phyloP scores from a whole-genome alignment of 2,113 vertebrate genomes.

The Pachyramphus minor region DNA sequence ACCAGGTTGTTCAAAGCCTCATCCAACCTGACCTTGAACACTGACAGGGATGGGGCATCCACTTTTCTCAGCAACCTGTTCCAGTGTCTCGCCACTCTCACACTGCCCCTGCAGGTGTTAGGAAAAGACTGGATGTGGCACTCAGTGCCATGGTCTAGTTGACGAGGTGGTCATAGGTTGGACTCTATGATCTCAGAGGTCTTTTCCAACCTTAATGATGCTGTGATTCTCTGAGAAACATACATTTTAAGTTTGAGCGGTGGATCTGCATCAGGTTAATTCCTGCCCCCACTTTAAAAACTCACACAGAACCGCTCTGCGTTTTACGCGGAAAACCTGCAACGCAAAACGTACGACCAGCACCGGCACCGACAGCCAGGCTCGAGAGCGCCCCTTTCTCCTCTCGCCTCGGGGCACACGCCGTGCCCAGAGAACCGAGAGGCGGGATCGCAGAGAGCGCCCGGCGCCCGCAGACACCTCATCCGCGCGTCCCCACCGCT shows the following conservation, averaged over 20 bases:
- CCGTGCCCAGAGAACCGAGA: fast-evolving
- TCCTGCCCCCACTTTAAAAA: not conserved
- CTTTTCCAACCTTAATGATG: not conserved
- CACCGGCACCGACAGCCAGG: fast-evolving
- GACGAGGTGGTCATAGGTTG: fast-evolving
- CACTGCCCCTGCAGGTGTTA: too few relatives aligned
- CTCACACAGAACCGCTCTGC: fast-evolving
- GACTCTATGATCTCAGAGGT: not conserved
- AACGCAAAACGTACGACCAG: fast-evolving
- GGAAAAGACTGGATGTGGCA: not conserved
- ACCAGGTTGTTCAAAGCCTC: not conserved
- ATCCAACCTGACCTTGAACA: not conserved
- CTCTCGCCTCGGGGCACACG: fast-evolving
- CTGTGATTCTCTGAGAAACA: fast-evolving
- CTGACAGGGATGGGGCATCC: not conserved
- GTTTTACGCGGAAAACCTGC: fast-evolving
- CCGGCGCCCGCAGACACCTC: too few relatives aligned
- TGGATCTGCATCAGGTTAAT: fast-evolving
- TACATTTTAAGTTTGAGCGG: not conserved
- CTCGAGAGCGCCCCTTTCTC: fast-evolving
- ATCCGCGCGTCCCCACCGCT: too few relatives aligned
- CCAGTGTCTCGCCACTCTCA: not conserved
- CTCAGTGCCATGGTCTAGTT: not conserved
- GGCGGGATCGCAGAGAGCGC: fast-evolving
- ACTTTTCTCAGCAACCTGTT: not conserved